A percentile compares a stretch with the other conserved stretches of the same genome.
phyloP scores from a whole-genome alignment of 2,888 invertebrate species.

The Thereva unica region DNA sequence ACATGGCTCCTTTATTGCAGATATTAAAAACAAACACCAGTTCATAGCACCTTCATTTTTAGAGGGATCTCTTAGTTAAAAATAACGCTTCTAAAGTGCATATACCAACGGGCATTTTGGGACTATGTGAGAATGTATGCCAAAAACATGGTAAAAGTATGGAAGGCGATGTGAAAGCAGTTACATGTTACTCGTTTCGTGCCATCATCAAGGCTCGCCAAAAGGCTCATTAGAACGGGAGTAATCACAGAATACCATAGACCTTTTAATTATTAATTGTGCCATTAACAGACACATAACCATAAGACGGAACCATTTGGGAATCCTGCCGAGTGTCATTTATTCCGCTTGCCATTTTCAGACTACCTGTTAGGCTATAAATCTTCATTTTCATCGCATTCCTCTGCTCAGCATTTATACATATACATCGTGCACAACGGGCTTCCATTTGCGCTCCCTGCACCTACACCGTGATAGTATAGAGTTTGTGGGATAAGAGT shows the following conservation, averaged over 20 bases:
- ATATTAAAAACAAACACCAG: too few species aligned
- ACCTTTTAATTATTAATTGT: slow-evolving; percentile 41
- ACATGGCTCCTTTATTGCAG: too few species aligned
- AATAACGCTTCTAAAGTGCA: background rate
- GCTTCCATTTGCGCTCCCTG: background rate
- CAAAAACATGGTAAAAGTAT: slow-evolving; percentile 15
- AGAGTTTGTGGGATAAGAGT: too few species aligned
- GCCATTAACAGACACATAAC: slow-evolving; percentile 40
- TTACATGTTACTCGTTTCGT: slow-evolving; percentile 28
- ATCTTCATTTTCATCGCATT: slow-evolving; percentile 40
- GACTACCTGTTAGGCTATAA: slow-evolving; percentile 35
- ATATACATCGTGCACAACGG: background rate
- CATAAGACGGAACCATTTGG: slow-evolving; percentile 36
- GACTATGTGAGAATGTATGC: too few species aligned
- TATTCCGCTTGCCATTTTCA: slow-evolving; percentile 39
- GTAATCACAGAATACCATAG: slow-evolving; percentile 38
- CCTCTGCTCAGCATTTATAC: slow-evolving; percentile 13
- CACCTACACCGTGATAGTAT: background rate
- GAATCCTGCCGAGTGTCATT: slow-evolving; percentile 30
- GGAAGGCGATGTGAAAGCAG: slow-evolving; percentile 23
- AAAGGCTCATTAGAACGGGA: slow-evolving; percentile 31
- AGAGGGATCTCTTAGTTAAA: background rate
- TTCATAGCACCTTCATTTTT: too few species aligned
- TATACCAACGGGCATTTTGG: background rate
- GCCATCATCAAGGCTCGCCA: slow-evolving; percentile 16